Base-by-base conservation (phyloP, 2,113 vertebrate species). In the Cnemophilus loriae region DNA sequence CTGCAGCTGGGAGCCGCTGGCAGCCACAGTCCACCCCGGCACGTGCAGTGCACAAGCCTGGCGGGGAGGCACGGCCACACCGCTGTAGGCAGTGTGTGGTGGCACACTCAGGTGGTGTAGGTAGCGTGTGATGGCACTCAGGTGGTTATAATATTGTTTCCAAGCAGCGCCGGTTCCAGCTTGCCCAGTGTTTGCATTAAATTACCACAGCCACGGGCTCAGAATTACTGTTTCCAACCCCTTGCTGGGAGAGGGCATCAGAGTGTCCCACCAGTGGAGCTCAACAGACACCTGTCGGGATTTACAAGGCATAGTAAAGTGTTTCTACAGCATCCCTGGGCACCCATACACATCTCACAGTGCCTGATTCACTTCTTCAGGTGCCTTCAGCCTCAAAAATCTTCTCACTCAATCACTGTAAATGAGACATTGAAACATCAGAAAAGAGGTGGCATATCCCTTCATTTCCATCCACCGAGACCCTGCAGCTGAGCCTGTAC, bases 1-100 rank as follows among this genome's bases (percentile, higher is more conserved):
- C 53, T 6, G 49, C 17, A 14, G 37, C 39, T 7, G 12, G 76
- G 37, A 81, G 64, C 44, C 10, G 1, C 39, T 1, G 3, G 77
- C n/a, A 5, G 1, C 18, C 42, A 7, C 2, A 0, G 22, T 9
- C 1, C 9, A 17, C 21, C 41, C 41, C 2, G 0, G 2, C 4
- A 0, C 23, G 4, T 1, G 52, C 47, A 1, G 0, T 1, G 13
- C 63, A 9, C 1, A 1, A 23, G 53, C 32, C 83, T 0, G 8
- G 75, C 20, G 0, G 0, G 69, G 42, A 44, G 57, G 82, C 4
- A 0, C 19, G 2, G 79, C 57, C 7, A 0, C 1, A 1, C 17
- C 11, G 59, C 82, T 57, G 75, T 27, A 44, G 61, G 84, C 11
- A 50, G 67, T 1, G 0, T 7, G 32, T 9, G 46, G 44, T 20